Evolutionary conservation across 2,888 invertebrate species (phyloP).

Genomic region (Spilarctia lutea): DNA sequence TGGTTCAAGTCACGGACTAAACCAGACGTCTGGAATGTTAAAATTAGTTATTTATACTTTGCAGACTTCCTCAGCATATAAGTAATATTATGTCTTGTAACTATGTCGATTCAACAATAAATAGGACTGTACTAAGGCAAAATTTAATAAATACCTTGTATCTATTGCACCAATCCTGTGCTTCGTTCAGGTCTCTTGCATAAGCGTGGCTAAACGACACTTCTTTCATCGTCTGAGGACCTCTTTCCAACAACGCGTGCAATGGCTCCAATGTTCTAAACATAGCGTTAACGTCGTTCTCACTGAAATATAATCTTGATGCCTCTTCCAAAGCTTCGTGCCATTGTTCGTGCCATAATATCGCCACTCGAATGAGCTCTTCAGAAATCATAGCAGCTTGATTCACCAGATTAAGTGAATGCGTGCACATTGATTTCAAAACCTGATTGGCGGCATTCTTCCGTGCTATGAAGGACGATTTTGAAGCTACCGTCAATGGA

Average conservation of each 20-base stretch:
- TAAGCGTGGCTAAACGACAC: slow-evolving; percentile 99
- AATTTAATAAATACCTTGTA: slow-evolving; percentile 87
- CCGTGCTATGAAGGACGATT: slow-evolving; percentile 94
- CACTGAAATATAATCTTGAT: slow-evolving; percentile 97
- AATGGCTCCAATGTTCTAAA: slow-evolving; percentile 97
- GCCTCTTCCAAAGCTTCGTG: slow-evolving; percentile 99
- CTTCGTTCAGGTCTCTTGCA: slow-evolving; percentile 97
- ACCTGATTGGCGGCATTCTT: slow-evolving; percentile 97
- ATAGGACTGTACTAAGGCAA: not conserved
- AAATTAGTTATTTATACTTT: not conserved
- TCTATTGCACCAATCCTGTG: slow-evolving; percentile 97
- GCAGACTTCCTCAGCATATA: not conserved
- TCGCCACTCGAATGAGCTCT: slow-evolving; percentile 98
- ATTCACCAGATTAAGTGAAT: slow-evolving; percentile 95
- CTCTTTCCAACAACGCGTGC: slow-evolving; percentile 97
- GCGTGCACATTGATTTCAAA: slow-evolving; percentile 97
- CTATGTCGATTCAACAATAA: no score
- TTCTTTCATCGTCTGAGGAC: slow-evolving; percentile 98
- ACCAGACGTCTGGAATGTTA: slow-evolving; percentile 88
- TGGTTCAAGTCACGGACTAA: slow-evolving; percentile 97
- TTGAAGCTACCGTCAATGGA: slow-evolving; percentile 98
- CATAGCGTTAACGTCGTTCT: slow-evolving; percentile 98
- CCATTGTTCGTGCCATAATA: slow-evolving; percentile 99
- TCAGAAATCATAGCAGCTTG: slow-evolving; percentile 99
- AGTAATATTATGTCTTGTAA: no score